phyloP scores from a whole-genome alignment of 2,113 vertebrate genomes.

The Hyperopisus bebe region DNA sequence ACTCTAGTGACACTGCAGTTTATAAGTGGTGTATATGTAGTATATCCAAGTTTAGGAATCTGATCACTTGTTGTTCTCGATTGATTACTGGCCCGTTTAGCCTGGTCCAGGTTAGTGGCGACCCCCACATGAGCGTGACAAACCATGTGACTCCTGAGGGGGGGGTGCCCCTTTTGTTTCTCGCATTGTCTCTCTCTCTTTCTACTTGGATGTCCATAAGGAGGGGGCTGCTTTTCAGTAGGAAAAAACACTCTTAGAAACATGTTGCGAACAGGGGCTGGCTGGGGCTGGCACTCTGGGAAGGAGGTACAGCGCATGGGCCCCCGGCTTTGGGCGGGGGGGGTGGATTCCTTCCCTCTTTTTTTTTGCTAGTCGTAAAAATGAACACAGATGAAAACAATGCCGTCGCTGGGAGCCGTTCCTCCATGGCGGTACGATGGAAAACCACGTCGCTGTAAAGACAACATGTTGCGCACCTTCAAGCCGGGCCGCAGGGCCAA shows the following conservation, averaged over 20 bases:
- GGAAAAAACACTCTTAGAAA: conserved; percentile 59
- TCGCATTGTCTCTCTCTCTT: conserved; percentile 48
- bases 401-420: conserved; percentile 31
- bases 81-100: neutral
- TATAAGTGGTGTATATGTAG: neutral
- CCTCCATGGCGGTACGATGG: conserved; percentile 16
- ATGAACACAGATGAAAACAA: conserved; percentile 29
- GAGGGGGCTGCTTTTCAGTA: conserved; percentile 47
- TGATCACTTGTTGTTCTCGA: neutral
- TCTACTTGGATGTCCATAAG: conserved; percentile 53
- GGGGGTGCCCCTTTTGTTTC: conserved; percentile 19
- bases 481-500: conserved; percentile 18
- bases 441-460: conserved; percentile 17
- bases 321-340: conserved; percentile 27
- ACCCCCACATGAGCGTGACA: neutral
- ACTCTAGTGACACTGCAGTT: neutral
- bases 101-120: neutral
- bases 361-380: neutral
- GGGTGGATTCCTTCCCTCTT: neutral
- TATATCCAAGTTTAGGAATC: neutral
- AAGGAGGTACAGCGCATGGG: conserved; percentile 21
- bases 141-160: neutral
- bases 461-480: conserved; percentile 35
- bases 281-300: conserved; percentile 26
- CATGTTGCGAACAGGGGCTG: conserved; percentile 49